These are phyloP conservation scores for Cosmia pyralina DNA, from an alignment of 2,888 invertebrate genomes.

Conservation along the genomic window DNA sequence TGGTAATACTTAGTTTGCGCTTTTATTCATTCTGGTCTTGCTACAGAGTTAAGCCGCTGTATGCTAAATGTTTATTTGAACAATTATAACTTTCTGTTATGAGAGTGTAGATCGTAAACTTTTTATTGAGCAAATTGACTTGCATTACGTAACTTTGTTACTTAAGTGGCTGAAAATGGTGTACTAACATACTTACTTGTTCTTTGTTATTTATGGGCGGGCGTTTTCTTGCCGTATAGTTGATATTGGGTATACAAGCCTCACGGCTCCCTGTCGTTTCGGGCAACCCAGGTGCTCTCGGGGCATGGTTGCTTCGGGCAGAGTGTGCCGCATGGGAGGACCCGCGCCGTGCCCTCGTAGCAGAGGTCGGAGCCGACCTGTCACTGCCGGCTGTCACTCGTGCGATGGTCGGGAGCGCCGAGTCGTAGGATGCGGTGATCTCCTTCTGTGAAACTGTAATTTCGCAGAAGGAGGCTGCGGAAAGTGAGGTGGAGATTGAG, in stretches of 20 bases:
- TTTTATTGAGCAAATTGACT: constrained; percentile 53
- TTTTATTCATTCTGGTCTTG: constrained; percentile 38
- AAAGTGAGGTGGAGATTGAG: too few species aligned
- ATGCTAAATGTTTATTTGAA: constrained; percentile 37
- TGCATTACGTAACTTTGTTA: constrained; percentile 45
- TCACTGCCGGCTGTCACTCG: too few species aligned
- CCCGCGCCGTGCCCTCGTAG: too few species aligned
- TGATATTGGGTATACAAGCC: not conserved
- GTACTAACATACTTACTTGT: constrained; percentile 41
- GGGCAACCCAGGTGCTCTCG: too few species aligned
- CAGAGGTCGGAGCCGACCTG: too few species aligned
- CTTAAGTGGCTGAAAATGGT: constrained; percentile 48
- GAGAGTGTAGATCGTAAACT: constrained; percentile 35
- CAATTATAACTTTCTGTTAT: constrained; percentile 44
- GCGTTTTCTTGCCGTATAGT: not conserved
- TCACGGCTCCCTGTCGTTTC: too few species aligned
- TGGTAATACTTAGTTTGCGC: constrained; percentile 28
- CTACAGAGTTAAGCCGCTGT: constrained; percentile 14
- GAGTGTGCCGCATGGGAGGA: too few species aligned
- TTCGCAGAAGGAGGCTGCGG: too few species aligned
- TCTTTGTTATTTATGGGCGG: constrained; percentile 31
- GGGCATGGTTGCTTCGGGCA: too few species aligned
- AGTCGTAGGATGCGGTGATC: too few species aligned
- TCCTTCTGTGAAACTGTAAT: too few species aligned
- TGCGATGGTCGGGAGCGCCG: too few species aligned